Evolutionary conservation across 92 coral and sea anemone genomes (phyloP).

Genomic region (Parazoanthus atlanticus): DNA sequence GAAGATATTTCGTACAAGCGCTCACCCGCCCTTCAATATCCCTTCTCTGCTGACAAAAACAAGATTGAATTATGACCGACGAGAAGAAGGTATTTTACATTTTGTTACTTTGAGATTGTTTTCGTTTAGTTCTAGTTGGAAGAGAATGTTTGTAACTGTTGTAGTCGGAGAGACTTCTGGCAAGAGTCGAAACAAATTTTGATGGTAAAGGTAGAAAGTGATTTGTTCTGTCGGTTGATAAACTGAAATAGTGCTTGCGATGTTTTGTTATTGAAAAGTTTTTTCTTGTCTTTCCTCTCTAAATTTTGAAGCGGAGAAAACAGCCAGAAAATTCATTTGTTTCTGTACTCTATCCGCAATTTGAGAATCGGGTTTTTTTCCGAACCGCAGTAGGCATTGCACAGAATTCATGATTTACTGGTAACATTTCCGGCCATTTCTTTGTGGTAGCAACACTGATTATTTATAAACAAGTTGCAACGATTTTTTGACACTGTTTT

Average conservation of each 20-base stretch:
- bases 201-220: not conserved
- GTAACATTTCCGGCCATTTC: not conserved
- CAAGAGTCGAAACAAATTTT: not conserved
- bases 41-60: not conserved
- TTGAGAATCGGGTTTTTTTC: no score
- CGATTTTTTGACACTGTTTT: not conserved
- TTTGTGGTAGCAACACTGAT: no score
- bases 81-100: conserved; percentile 14
- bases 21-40: not conserved
- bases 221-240: not conserved
- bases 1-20: not conserved
- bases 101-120: not conserved
- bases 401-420: no score
- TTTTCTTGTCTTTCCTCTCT: not conserved
- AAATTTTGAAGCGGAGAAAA: not conserved
- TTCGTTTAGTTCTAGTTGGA: not conserved
- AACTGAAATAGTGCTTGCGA: not conserved
- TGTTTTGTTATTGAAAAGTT: not conserved
- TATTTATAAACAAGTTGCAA: no score
- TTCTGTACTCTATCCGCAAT: not conserved
- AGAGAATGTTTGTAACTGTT: not conserved
- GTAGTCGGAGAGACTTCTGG: not conserved
- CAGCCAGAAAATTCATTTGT: not conserved
- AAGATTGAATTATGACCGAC: conserved; percentile 1
- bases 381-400: not conserved